Percentiles rank a stretch among this genome's conserved stretches.
Conservation (phyloP, 2,797 vertebrate genomes). For the Acrossocheilus wenchowensis region DNA sequence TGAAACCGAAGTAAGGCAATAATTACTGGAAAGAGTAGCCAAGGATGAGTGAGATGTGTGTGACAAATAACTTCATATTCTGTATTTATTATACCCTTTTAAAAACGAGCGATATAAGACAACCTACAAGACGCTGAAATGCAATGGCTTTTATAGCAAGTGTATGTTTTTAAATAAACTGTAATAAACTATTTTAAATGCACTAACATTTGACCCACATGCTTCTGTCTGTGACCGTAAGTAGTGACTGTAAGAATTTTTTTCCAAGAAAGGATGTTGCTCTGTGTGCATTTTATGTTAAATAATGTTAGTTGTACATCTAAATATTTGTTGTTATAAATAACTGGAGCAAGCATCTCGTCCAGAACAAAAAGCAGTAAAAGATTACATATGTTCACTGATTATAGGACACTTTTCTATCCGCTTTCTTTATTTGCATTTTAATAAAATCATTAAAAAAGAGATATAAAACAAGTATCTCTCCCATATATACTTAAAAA, state of each 20-base stretch:
- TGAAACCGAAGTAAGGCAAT: slow-evolving; percentile 38
- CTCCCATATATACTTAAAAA: not conserved
- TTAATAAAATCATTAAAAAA: not conserved
- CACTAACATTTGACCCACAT: slow-evolving; percentile 15
- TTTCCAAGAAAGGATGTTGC: not conserved
- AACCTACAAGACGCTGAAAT: slow-evolving; percentile 79
- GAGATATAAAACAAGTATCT: no score
- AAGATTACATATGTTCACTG: not conserved
- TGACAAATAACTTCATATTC: slow-evolving; percentile 70
- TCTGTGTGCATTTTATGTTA: not conserved
- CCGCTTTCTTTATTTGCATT: not conserved
- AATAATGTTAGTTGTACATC: not conserved
- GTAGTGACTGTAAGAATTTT: not conserved
- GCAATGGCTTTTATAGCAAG: slow-evolving; percentile 95
- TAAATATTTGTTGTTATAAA: not conserved
- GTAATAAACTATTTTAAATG: slow-evolving; percentile 91
- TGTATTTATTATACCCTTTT: slow-evolving; percentile 87
- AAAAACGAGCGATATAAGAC: slow-evolving; percentile 72
- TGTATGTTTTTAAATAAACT: slow-evolving; percentile 99
- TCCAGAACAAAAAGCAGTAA: not conserved
- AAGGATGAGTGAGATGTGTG: slow-evolving; percentile 38
- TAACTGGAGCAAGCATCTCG: not conserved
- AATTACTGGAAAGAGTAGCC: slow-evolving; percentile 41
- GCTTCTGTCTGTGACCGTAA: not conserved
- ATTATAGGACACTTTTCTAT: not conserved